Percentiles rank a stretch among this genome's conserved stretches.
These are phyloP conservation scores for Gobio occitaniae DNA, from an alignment of 2,797 vertebrate genomes.

Conservation along the genomic window DNA sequence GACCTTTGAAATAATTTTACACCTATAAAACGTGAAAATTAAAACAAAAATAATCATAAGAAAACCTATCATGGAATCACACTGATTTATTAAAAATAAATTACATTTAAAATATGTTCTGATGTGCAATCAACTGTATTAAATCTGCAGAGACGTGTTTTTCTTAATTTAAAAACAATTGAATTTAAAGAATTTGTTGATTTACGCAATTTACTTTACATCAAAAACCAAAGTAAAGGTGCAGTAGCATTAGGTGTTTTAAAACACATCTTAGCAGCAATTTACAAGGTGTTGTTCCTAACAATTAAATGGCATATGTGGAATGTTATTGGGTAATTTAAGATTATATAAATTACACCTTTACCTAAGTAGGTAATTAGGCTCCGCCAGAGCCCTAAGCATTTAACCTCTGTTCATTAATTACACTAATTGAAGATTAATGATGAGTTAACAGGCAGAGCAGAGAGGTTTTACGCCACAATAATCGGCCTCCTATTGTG, in stretches of 20 bases:
- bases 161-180: no score
- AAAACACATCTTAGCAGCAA: background rate
- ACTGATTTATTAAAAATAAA: background rate
- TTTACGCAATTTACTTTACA: background rate
- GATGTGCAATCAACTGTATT: background rate
- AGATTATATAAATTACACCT: conserved; percentile 31
- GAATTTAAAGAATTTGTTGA: background rate
- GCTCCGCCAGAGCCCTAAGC: background rate
- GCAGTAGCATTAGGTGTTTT: background rate
- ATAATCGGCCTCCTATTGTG: conserved; percentile 29
- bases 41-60: background rate
- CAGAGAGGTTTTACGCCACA: conserved; percentile 12
- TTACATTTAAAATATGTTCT: background rate
- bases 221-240: background rate
- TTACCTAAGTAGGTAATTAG: conserved; percentile 18
- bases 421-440: conserved; percentile 23
- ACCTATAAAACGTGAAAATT: background rate
- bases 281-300: background rate
- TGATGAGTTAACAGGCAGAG: conserved; percentile 58
- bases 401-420: conserved; percentile 15
- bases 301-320: background rate
- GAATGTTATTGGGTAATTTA: conserved; percentile 35
- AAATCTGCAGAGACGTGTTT: background rate
- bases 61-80: background rate
- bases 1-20: background rate